These are phyloP conservation scores for Leucophenga montana DNA, from an alignment of 2,888 invertebrate species.

Conservation along the genomic window DNA sequence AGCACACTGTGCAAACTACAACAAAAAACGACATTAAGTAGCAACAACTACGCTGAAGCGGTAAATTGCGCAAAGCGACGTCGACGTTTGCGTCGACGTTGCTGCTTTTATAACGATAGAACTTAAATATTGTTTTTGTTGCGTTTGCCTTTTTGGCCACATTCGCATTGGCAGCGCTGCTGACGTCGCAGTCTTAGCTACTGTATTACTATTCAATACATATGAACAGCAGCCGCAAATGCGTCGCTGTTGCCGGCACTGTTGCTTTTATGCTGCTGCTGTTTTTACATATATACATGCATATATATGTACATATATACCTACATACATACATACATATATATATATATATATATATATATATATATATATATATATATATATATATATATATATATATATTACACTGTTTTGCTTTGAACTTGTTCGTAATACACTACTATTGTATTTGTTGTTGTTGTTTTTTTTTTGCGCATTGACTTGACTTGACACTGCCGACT, in stretches of 20 bases:
- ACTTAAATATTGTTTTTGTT: too few species aligned
- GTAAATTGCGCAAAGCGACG: background rate
- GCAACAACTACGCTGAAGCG: background rate
- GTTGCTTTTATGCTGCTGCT: too few species aligned
- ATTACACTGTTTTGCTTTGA: constrained; percentile 7
- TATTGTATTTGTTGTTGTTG: constrained; percentile 22
- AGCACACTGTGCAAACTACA: background rate
- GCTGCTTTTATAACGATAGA: too few species aligned
- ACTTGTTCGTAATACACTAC: too few species aligned
- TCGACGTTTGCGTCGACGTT: background rate
- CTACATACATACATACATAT: too few species aligned
- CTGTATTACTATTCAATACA: too few species aligned
- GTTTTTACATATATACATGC: too few species aligned
- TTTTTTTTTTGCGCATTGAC: constrained; percentile 20
- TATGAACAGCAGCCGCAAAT: too few species aligned
- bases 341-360: constrained; percentile 25
- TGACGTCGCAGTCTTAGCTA: too few species aligned
- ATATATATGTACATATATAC: constrained; percentile 25
- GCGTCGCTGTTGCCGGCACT: background rate
- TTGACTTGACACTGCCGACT: constrained; percentile 16
- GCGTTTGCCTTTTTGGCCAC: too few species aligned
- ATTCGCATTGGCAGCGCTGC: too few species aligned
- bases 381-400: constrained; percentile 26
- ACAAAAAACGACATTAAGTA: background rate
- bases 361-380: background rate